Evolutionary conservation across 2,888 invertebrate species (phyloP).

Genomic region (Rotaria socialis): DNA sequence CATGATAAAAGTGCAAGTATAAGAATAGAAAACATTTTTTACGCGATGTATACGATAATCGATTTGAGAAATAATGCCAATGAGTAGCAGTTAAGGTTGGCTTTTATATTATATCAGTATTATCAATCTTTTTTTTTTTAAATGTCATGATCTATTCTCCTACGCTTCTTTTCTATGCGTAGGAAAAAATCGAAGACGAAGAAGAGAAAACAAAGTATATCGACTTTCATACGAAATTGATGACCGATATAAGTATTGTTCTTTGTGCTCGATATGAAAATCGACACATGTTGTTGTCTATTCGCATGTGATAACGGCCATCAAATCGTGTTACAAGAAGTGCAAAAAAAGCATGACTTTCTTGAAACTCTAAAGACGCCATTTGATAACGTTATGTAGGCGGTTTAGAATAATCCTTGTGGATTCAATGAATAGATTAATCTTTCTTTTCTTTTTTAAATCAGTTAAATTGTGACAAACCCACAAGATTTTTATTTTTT

Average conservation of each 20-base stretch:
- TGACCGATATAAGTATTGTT: background rate
- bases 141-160: slow-evolving; percentile 17
- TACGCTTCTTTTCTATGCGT: background rate
- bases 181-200: background rate
- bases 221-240: background rate
- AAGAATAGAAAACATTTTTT: background rate
- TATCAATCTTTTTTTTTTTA: background rate
- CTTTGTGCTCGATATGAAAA: background rate
- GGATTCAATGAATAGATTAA: too few relatives aligned
- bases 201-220: background rate
- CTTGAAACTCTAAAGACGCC: background rate
- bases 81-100: background rate
- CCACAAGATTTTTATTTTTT: too few relatives aligned
- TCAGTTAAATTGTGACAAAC: too few relatives aligned
- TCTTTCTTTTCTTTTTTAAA: too few relatives aligned
- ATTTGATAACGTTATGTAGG: background rate
- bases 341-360: background rate
- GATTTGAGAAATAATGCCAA: background rate
- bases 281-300: background rate
- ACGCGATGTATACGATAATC: background rate
- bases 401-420: background rate
- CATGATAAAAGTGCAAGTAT: background rate
- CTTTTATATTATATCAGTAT: background rate
- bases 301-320: background rate
- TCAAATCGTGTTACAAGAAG: background rate